Conservation (phyloP, 2,113 vertebrate genomes). For the Catagonus wagneri region DNA sequence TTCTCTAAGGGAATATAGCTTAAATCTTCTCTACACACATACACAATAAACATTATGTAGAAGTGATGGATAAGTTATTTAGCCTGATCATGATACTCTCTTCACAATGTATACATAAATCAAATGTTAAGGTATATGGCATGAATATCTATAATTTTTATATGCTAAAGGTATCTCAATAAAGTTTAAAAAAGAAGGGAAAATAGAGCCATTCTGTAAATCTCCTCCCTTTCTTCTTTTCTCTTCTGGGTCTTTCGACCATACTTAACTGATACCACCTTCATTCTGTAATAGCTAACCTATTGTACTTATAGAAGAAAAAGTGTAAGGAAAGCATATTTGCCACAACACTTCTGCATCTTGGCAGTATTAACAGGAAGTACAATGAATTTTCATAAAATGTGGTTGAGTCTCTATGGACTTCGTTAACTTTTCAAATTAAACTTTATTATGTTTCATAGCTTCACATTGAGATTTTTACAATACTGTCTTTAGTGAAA, state of each 20-base stretch:
- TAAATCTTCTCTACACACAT: not conserved
- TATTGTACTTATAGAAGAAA: not conserved
- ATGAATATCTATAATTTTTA: not conserved
- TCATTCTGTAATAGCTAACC: not conserved
- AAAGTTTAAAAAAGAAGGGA: not conserved
- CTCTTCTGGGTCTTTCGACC: not conserved
- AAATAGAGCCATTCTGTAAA: not conserved
- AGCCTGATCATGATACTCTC: not conserved
- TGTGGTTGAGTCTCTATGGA: conserved; percentile 15
- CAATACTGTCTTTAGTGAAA: conserved; percentile 53
- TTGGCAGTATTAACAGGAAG: conserved; percentile 24
- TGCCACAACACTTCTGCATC: not conserved
- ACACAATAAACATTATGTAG: not conserved
- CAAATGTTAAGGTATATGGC: not conserved
- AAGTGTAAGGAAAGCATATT: not conserved
- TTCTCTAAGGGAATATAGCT: not conserved
- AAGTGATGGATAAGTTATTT: not conserved
- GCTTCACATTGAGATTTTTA: conserved; percentile 55
- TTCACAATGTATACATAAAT: not conserved
- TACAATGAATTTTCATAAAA: conserved; percentile 41
- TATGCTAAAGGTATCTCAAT: not conserved
- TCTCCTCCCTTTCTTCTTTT: not conserved
- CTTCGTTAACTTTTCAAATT: conserved; percentile 72
- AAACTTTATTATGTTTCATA: conserved; percentile 72
- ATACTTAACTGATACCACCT: not conserved